Base-by-base conservation (phyloP, 2,888 invertebrate species). In the Oxytorus armatus region DNA sequence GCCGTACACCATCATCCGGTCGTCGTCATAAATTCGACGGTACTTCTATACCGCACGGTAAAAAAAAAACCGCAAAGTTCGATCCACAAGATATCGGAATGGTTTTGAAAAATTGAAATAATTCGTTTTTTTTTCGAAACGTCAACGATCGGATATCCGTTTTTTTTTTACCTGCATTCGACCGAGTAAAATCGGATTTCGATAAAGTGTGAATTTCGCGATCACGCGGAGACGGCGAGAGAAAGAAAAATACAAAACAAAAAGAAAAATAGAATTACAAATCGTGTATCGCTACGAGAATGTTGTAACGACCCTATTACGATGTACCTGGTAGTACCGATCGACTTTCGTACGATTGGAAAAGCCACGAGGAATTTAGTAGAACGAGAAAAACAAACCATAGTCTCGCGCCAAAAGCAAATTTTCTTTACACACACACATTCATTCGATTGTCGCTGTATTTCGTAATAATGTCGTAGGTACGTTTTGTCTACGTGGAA, bases 321-420 rank as follows among this genome's bases (percentile, higher is more conserved):
- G 86, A 89, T 88, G 90, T 90, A 90, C 90, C 90, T 90, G 90
- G 89, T 89, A 90, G 90, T 87, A 85, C 86, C 88, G 88, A 88
- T 89, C 86, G 87, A 86, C 77, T 83, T 86, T 53, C 53, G n/a
- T 86, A 86, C 85, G 88, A 88, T 88, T 87, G 87, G 86, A 84
- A 73, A 61, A 87, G 88, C 87, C 88, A 86, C 85, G 88, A 87
- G 88, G 87, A 90, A 90, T 88, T 88, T 33, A 87, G 81, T 87
- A 87, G 82, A 75, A 75, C 82, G 47, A 72, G 39, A 69, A 75
- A 57, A 75, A 65, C n/a, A 55, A 47, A 65, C 2, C 29, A 5
- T 3, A 72, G n/a, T 7, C 51, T 53, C 21, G 74, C 36, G 47
- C 33, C 49, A 36, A 49, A 47, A 51, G 16, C 14, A 59, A 49